phyloP scores from a whole-genome alignment of 2,888 invertebrate species.

The Opisthograptis luteolata region DNA sequence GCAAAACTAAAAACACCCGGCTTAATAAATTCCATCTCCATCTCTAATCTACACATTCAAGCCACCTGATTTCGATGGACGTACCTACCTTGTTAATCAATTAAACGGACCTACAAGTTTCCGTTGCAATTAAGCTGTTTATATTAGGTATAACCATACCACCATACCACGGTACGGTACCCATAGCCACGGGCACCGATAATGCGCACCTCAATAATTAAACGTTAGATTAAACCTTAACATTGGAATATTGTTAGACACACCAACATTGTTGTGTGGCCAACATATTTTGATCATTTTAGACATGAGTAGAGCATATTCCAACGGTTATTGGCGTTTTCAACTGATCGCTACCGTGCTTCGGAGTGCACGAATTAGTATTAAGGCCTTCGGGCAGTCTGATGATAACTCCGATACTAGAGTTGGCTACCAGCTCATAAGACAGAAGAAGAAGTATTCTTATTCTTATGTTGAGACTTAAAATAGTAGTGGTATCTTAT shows the following conservation, averaged over 20 bases:
- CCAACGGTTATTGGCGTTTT: too few species aligned
- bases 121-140: conserved; percentile 59
- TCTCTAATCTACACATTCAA: conserved; percentile 5
- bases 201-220: conserved; percentile 41
- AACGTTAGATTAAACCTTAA: conserved; percentile 21
- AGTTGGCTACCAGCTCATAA: too few species aligned
- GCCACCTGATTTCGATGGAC: conserved; percentile 45
- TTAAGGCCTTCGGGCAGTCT: too few species aligned
- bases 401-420: too few species aligned
- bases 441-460: too few species aligned
- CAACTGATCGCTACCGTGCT: too few species aligned
- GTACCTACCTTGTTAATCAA: conserved; percentile 63
- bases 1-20: neutral
- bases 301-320: too few species aligned
- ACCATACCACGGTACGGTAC: too few species aligned
- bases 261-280: neutral
- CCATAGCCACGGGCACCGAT: conserved; percentile 34
- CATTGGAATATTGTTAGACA: conserved; percentile 15
- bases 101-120: conserved; percentile 60
- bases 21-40: neutral
- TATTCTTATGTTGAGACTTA: too few species aligned
- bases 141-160: conserved; percentile 58
- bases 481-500: too few species aligned
- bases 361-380: too few species aligned
- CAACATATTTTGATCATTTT: too few species aligned